Evolutionary conservation across 2,797 vertebrate genomes (phyloP), one percentile per base, ranked within the genome.

Genomic region (Eidolon dupreanum): DNA sequence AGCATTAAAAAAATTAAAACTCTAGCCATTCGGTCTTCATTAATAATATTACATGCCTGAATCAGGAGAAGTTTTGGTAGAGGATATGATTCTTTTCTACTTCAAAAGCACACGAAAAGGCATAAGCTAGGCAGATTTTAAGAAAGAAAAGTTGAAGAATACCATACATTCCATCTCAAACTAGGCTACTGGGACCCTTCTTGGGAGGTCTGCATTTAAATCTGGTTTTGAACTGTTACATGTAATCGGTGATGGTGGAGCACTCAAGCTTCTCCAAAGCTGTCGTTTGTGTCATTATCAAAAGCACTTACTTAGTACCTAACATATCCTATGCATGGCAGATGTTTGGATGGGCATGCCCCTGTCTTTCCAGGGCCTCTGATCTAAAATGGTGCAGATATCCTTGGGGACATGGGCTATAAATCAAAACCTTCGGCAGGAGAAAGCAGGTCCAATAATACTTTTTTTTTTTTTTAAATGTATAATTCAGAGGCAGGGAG

Each of bases 161-260:
- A 55, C 68, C 49, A 53, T 1, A 26, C 85, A 70, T 95, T 97
- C 90, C 57, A 26, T 68, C 97, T 73, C 68, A 68, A 49, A 49
- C 20, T 4, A 38, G 78, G 68, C 71, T 57, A 31, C 71, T 41
- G 78, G 66, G 84, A 68, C 61, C 73, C 90, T 83, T 73, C 97
- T 88, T 95, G 88, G 93, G 95, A 96, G 95, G 94, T 95, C 92
- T 92, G 63, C 24, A 28, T 88, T 92, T 33, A 49, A 88, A 95
- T 66, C 36, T n/a, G 41, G 53, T 85, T 92, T 70, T 82, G 61
- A 96, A 88, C 26, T 38, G 74, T 38, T 71, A 33, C 81, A 31
- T 41, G 68, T 51, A 57, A 41, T 20, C 22, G 5, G 38, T 68
- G 74, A 84, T 36, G 75, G 77, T 41, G 33, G 49, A 51, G 38